These are phyloP conservation scores for Myripristis jacobus DNA, from an alignment of 2,797 vertebrate genomes.

Conservation along the genomic window DNA sequence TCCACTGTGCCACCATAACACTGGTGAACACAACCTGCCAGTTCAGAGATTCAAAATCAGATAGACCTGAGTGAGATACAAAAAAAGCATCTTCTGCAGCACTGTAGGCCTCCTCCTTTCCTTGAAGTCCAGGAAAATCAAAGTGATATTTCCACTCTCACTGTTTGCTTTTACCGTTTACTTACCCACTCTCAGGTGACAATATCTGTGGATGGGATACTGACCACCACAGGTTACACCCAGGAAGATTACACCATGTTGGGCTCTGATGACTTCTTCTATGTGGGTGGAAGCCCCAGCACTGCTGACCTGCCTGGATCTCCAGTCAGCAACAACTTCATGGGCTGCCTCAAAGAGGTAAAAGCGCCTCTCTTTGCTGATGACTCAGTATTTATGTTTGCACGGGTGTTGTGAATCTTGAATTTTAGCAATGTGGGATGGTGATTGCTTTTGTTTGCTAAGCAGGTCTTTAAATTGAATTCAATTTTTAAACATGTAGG, in stretches of 20 bases:
- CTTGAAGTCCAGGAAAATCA: conserved; percentile 36
- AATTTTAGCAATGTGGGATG: background rate
- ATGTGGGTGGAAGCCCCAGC: no score
- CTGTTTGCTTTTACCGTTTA: conserved; percentile 31
- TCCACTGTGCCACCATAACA: background rate
- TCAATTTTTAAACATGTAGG: no score
- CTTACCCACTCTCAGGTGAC: conserved; percentile 90
- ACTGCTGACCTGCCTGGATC: no score
- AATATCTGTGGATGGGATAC: conserved; percentile 98
- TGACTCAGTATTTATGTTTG: background rate
- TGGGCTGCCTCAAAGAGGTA: conserved; percentile 98
- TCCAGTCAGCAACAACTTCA: no score
- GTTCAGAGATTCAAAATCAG: background rate
- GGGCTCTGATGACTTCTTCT: no score
- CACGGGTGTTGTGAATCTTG: background rate
- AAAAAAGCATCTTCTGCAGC: background rate
- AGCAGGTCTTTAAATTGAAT: no score
- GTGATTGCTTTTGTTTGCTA: background rate
- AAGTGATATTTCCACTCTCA: conserved; percentile 31
- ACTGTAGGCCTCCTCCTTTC: background rate
- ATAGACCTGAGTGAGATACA: background rate
- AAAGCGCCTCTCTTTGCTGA: conserved; percentile 6
- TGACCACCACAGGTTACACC: conserved; percentile 98
- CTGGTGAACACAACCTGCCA: background rate
- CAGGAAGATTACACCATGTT: no score